These are phyloP conservation scores for Arctopsyche grandis DNA, from an alignment of 1,140 invertebrate species.

Conservation along the genomic window DNA sequence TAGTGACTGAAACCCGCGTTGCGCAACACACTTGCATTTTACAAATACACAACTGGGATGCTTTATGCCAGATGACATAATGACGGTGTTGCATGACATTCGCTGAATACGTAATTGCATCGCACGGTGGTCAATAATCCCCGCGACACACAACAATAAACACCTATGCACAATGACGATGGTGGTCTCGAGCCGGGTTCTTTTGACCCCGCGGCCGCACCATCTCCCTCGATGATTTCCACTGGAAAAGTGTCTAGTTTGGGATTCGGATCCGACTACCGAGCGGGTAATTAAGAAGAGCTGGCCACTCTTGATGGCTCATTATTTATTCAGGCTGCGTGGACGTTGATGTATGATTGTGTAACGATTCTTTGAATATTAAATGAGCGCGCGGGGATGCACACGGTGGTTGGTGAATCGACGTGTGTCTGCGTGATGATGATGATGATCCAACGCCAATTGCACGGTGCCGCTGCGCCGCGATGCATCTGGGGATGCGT, in stretches of 20 bases:
- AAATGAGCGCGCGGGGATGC: conserved; percentile 3
- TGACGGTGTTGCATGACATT: background rate
- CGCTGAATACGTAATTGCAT: background rate
- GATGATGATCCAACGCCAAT: conserved; percentile 29
- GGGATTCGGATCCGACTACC: background rate
- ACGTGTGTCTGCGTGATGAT: background rate
- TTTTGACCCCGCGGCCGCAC: background rate
- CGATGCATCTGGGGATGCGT: conserved; percentile 11
- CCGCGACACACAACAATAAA: background rate
- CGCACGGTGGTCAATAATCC: background rate
- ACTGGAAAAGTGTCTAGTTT: too few relatives aligned
- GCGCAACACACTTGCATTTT: background rate
- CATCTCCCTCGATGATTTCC: background rate
- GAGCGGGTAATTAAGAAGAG: conserved; percentile 47
- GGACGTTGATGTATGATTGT: conserved; percentile 52
- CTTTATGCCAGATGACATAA: background rate
- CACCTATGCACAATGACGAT: background rate
- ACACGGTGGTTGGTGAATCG: background rate
- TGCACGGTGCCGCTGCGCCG: background rate
- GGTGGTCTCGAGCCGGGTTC: background rate
- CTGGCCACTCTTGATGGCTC: conserved; percentile 43
- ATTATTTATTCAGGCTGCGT: conserved; percentile 49
- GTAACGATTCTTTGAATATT: conserved; percentile 52
- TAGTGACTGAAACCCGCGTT: background rate
- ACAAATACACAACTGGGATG: background rate